Base-by-base conservation (phyloP, 2,888 invertebrate genomes). In the Drosophila tanythrix region DNA sequence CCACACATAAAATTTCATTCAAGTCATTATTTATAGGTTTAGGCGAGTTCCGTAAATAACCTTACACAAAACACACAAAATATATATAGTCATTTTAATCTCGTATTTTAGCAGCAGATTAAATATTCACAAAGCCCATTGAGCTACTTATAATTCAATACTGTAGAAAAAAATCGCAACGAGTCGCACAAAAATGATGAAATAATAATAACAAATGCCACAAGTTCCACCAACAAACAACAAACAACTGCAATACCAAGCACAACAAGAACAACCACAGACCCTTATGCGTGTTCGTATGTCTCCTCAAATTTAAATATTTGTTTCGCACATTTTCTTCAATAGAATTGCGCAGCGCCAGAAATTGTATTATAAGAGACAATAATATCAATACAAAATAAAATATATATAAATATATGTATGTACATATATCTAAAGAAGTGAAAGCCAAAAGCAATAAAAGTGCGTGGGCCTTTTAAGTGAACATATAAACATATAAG, bases 301-400 rank as follows among this genome's bases (percentile, higher is more conserved):
- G 66, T 53, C 59, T 52, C 15, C 38, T 35, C 15, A 81, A 72
- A 82, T 86, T 80, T 75, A 70, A 81, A 82, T 85, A 81, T 80
- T 69, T 81, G 52, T 57, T 59, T 53, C 56, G 48, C 65, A 69
- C 61, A 68, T 72, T 78, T 67, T 56, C 15, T 31, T 67, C 56
- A 60, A 81, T 69, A 74, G 65, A 72, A 73, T 64, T 71, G 63
- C 36, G 63, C 69, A 59, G 35, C 27, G 57, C 35, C 55, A 68
- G 52, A 75, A 83, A 74, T 82, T 76, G 70, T 83, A 82, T 87
- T 79, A 73, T 71, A 70, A 67, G 53, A 77, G 57, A 77, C 59
- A 76, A 86, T 79, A 77, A 75, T 69, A 78, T 67, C 62, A 78
- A 76, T 62, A 66, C 48, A 61, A 63, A 67, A 69, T 74, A 48